Base-by-base conservation (phyloP, 2,888 invertebrate genomes). In the Tubiluchus corallicola region DNA sequence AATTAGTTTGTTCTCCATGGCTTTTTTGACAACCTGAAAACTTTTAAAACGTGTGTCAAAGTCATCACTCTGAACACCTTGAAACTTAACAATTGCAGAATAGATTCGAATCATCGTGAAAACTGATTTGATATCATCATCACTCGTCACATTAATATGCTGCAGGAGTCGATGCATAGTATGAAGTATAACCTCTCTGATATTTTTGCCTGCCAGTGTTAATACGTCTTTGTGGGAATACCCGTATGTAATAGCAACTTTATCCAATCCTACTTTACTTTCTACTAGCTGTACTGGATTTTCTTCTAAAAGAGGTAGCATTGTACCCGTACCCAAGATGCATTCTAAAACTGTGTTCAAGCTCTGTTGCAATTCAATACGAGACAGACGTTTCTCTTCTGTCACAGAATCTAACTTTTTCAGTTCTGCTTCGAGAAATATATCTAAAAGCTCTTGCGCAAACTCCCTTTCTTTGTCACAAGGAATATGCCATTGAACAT, bases 81-180 rank as follows among this genome's bases (percentile, higher is more conserved):
- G 68, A 48, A 71, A 73, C 49, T 74, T 68, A 42, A 77, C 56
- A 52, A 71, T 55, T 40, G 70, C 68, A 51, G 75, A 75, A 72
- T 78, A 81, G 42, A 81, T 74, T 78, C 79, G 57, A 64, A 49
- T 67, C 63, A 69, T 63, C 54, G 57, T 58, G 48, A 72, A 71
- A 38, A 83, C 70, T 49, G 79, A 76, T 54, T 78, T 76, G 0
- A 81, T 83, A 56, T 87, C 82, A 55, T 85, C 84, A 51, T 80
- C 78, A 48, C 74, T 72, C 43, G 72, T 69, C 4, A 66, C 61
- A 44, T 82, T 62, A 62, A 85, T 68, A 54, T 73, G 71, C 42
- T 67, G 70, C 61, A 78, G 77, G 5, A 82, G 67, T 2, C 68
- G 65, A 40, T 73, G 67, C 56, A 82, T 66, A 1, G 75, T 62